Conservation (phyloP, 2,888 invertebrate genomes). For the Electrophaes corylata region DNA sequence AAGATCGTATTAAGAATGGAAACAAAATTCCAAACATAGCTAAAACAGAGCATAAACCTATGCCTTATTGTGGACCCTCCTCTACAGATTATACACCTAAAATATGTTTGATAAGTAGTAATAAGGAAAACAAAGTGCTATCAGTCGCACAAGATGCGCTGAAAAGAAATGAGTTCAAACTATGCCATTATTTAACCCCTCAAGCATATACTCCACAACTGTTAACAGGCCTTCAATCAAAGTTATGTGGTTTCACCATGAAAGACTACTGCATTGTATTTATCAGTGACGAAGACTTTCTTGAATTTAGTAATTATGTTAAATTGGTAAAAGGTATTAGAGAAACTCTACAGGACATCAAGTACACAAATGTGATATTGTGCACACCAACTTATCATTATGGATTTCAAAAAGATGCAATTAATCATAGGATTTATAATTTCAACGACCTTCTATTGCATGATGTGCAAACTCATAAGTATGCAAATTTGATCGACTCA, state of each 20-base stretch:
- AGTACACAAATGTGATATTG: too few relatives aligned
- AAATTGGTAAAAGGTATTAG: background rate
- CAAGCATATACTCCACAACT: background rate
- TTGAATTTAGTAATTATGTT: background rate
- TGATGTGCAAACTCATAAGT: background rate
- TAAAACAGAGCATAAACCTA: too few relatives aligned
- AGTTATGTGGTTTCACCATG: background rate
- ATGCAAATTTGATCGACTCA: constrained; percentile 4
- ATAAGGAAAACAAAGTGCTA: background rate
- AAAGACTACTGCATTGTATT: background rate
- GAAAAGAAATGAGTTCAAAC: background rate
- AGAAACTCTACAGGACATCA: background rate
- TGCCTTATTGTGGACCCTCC: too few relatives aligned
- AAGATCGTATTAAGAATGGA: too few relatives aligned
- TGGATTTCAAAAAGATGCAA: too few relatives aligned
- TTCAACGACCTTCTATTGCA: background rate
- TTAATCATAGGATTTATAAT: too few relatives aligned
- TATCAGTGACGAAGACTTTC: background rate
- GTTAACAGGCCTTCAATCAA: background rate
- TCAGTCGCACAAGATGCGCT: background rate
- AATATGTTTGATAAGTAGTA: background rate
- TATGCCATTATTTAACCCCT: background rate
- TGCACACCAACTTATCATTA: background rate
- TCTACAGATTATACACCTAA: background rate
- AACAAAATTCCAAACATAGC: background rate